Evolutionary conservation across 2,113 vertebrate genomes (phyloP), one percentile per base, ranked within the genome.

Genomic region (Corythornis vintsioides): DNA sequence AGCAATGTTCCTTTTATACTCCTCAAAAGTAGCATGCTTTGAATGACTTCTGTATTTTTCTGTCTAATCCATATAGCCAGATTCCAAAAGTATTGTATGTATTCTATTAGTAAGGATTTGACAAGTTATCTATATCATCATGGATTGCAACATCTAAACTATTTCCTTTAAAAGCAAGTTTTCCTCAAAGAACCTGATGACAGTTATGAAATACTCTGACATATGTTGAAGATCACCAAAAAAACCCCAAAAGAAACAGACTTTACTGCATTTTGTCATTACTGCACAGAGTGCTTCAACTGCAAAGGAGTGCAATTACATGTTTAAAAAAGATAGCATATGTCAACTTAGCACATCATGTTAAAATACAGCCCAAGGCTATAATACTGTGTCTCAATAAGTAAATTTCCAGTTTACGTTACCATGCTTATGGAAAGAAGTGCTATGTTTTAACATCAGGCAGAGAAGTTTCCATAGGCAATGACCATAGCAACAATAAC

Each of bases 381-480:
- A 50, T 60, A 90, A 86, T 75, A 38, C 74, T 13, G 26, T 61
- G 52, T 76, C 57, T 91, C 43, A 73, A 11, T 13, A 64, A 93
- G 76, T 63, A 88, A 81, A 70, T 95, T 96, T 95, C 86, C 85
- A 94, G 33, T 83, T 96, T 61, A 88, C 53, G 52, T 94, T 79
- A 79, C 20, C 52, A 18, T 90, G 91, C 96, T 96, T 90, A 94
- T 55, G 91, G 88, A 67, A 94, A 93, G 40, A 94, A 93, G 20
- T 50, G 13, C 60, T 31, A 69, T 76, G 35, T 48, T 92, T 95
- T 94, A 90, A 90, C 40, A 78, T 88, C 66, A 96, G 65, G 52
- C 89, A 93, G 59, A 89, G 92, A 95, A 93, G 29, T 96, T 96
- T 97, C 87, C 92, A 96, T 70, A 93, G 84, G 61, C 78, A 95